Percentiles rank a stretch among this genome's conserved stretches.
phyloP scores from a whole-genome alignment of 1,140 invertebrate genomes.

The Cyrtorhinus lividipennis region DNA sequence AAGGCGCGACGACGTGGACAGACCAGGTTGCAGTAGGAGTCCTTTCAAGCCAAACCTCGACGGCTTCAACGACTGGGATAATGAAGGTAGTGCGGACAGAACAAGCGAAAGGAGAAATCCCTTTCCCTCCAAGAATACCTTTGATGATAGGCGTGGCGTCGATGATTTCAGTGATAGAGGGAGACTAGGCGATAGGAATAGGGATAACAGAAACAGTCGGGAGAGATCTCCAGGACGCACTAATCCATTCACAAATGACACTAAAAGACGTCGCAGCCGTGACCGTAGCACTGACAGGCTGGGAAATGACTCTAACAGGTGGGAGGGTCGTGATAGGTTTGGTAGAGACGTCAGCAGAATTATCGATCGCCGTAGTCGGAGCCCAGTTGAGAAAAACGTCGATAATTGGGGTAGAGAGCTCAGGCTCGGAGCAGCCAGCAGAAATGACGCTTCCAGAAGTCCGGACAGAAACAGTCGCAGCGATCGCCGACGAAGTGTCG shows the following conservation, averaged over 20 bases:
- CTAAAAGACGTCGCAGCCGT: background rate
- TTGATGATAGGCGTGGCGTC: too few relatives aligned
- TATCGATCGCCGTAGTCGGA: background rate
- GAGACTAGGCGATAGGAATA: background rate
- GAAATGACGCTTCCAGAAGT: background rate
- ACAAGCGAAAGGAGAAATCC: too few relatives aligned
- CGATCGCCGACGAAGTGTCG: background rate
- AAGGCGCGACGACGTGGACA: background rate
- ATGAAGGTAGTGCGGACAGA: background rate
- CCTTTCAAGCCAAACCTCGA: background rate
- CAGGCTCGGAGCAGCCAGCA: background rate
- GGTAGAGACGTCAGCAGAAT: background rate
- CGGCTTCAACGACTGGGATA: background rate
- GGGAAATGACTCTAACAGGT: background rate
- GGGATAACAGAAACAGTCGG: background rate
- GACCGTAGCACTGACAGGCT: background rate
- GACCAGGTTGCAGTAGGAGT: constrained; percentile 17
- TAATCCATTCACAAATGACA: background rate
- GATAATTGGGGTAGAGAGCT: background rate
- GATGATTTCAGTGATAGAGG: background rate
- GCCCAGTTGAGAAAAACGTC: background rate
- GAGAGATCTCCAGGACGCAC: background rate
- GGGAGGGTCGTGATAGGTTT: background rate
- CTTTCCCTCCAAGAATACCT: too few relatives aligned
- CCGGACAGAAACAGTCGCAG: background rate